A percentile compares a stretch with the other conserved stretches of the same genome.
phyloP scores from a whole-genome alignment of 1,140 invertebrate species.

The Drosophila biarmipes region DNA sequence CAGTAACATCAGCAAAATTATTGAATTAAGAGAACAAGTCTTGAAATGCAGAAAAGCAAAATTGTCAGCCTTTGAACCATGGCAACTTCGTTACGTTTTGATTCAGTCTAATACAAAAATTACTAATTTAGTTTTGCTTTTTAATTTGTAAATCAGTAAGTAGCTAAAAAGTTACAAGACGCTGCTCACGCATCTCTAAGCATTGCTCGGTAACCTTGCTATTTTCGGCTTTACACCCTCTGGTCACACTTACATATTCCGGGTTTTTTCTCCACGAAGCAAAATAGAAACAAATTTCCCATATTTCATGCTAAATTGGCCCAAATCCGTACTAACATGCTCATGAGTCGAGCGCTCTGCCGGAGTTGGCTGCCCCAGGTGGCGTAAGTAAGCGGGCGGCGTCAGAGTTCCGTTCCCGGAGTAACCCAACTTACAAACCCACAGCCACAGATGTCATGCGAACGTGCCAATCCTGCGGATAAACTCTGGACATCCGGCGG shows the following conservation, averaged over 20 bases:
- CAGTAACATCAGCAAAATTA: too few species aligned
- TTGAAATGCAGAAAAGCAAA: too few species aligned
- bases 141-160: not conserved
- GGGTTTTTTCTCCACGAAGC: conserved; percentile 23
- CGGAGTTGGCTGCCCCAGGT: conserved; percentile 69
- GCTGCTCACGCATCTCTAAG: not conserved
- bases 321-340: conserved; percentile 60
- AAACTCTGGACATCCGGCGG: conserved; percentile 8
- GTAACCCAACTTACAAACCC: not conserved
- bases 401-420: not conserved
- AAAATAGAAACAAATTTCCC: conserved; percentile 51
- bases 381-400: conserved; percentile 68
- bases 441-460: conserved; percentile 60
- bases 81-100: too few species aligned
- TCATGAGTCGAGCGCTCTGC: conserved; percentile 70
- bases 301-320: conserved; percentile 69
- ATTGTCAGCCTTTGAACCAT: too few species aligned
- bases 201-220: not conserved
- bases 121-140: too few species aligned
- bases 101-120: too few species aligned
- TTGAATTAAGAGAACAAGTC: too few species aligned
- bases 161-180: too few species aligned
- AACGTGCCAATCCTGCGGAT: conserved; percentile 30
- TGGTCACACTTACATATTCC: conserved; percentile 20
- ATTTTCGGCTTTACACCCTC: not conserved